Evolutionary conservation across 2,888 invertebrate genomes (phyloP), one percentile per base, ranked within the genome.

Genomic region (Synergus umbraculus): DNA sequence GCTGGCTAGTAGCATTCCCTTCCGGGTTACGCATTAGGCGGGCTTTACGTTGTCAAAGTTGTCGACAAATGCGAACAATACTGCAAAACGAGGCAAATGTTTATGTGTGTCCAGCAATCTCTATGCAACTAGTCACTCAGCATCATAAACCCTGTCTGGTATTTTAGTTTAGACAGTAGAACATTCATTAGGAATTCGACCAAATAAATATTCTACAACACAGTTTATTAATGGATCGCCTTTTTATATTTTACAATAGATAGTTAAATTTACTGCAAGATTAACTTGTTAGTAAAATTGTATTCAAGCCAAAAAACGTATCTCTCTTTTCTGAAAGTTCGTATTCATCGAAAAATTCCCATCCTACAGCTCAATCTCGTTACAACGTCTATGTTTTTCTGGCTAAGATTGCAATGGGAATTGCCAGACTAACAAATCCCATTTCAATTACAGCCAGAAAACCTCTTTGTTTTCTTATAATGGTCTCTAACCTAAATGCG

Each of bases 21-120:
- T 37, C 5, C 5, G 37, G 66, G 66, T 37, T 66, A 18, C 18
- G n/a, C 65, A 64, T 64, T 66, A 43, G 44, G 37, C 7, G 0
- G 44, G 44, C 15, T 54, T 2, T 12, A 67, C 18, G 22, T 67
- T 66, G 66, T 66, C 66, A 66, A 78, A 85, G 86, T 82, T 88
- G 84, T 87, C 84, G 85, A 88, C 85, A 85, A 86, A 87, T 88
- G 85, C 85, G 79, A 76, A 83, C 79, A 83, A 82, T 82, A 82
- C 77, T 69, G 78, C 77, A 84, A 81, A 84, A 79, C 81, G 82
- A 78, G 78, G 83, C 78, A 86, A 84, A 86, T 86, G 85, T 85
- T 86, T 67, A 76, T 69, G 63, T 58, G 43, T 43, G 49, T 18
- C 67, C 41, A 58, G 41, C 60, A 65, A 49, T 41, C n/a, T 15